These are phyloP conservation scores for Oreochromis mossambicus DNA, from an alignment of 2,797 vertebrate genomes.

Conservation along the genomic window DNA sequence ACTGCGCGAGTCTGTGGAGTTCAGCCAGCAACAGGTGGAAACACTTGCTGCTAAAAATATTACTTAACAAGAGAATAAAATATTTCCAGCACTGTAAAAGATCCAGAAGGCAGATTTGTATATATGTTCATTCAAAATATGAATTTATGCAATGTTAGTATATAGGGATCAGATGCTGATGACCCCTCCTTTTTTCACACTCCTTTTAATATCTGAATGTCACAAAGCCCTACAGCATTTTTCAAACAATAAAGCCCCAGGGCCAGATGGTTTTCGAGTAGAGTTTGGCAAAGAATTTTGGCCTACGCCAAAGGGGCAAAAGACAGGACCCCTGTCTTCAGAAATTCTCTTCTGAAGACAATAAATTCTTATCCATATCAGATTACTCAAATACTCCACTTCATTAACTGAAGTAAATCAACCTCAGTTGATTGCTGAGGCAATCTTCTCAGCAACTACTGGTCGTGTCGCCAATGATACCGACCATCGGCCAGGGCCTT, in stretches of 20 bases:
- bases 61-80: too few species aligned
- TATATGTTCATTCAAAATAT: not conserved
- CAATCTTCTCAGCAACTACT: not conserved
- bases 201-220: not conserved
- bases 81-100: too few species aligned
- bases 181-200: not conserved
- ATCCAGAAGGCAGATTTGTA: not conserved
- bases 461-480: not conserved
- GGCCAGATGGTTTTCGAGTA: not conserved
- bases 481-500: not conserved
- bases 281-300: not conserved
- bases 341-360: not conserved
- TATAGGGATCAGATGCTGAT: not conserved
- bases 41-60: too few species aligned
- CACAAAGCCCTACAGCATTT: not conserved
- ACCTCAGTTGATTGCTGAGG: not conserved
- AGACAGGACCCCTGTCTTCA: not conserved
- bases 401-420: not conserved
- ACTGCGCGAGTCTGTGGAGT: too few species aligned
- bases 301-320: not conserved
- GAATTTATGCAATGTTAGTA: not conserved
- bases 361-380: not conserved
- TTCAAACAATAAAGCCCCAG: not conserved
- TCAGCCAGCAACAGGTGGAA: too few species aligned
- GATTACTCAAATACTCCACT: not conserved